These are phyloP conservation scores for Colletes gigas DNA, from an alignment of 1,140 invertebrate genomes.

Conservation along the genomic window DNA sequence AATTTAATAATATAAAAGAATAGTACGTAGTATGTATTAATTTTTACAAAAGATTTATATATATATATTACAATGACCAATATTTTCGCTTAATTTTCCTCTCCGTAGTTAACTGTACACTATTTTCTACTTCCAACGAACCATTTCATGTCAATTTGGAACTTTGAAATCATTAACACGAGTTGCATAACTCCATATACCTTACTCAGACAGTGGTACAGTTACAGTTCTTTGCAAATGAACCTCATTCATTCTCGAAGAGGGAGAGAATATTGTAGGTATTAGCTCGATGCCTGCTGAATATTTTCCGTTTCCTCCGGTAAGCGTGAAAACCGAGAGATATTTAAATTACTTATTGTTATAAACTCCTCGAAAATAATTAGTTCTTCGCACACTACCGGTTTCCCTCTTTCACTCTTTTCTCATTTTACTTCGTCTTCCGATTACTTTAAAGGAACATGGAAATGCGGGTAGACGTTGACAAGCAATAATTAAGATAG, in stretches of 20 bases:
- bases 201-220: neutral
- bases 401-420: neutral
- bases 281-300: constrained; percentile 43
- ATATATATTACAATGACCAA: neutral
- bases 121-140: neutral
- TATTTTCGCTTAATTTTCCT: neutral
- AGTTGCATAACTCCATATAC: constrained; percentile 9
- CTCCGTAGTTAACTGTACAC: neutral
- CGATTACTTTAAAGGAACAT: neutral
- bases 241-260: constrained; percentile 48
- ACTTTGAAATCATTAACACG: constrained; percentile 15
- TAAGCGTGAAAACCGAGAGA: constrained; percentile 14
- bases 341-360: constrained; percentile 40
- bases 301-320: constrained; percentile 5
- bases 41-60: no score
- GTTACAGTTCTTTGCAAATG: constrained; percentile 52
- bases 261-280: constrained; percentile 30
- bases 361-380: neutral
- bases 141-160: constrained; percentile 15
- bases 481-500: neutral
- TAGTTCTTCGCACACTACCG: neutral
- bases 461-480: neutral
- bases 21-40: no score
- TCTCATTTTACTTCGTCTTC: neutral
- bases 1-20: no score